phyloP scores from a whole-genome alignment of 2,113 vertebrate genomes.

The Sigmodon hispidus region DNA sequence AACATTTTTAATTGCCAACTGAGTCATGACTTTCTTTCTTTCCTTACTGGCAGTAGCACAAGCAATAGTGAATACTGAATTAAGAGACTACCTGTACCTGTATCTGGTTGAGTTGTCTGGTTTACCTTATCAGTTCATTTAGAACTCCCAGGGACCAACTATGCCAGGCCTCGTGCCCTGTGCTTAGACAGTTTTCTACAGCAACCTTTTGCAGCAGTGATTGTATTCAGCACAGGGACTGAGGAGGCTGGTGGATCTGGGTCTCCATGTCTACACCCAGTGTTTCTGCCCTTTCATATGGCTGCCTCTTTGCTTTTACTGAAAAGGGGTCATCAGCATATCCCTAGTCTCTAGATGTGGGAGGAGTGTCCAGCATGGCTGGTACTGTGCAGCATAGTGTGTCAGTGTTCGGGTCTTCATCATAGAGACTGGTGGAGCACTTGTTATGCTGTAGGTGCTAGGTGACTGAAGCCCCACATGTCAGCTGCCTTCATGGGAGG shows the following conservation, averaged over 20 bases:
- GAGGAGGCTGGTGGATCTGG: not conserved
- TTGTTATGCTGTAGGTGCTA: accelerated
- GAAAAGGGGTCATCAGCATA: accelerated
- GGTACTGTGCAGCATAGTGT: accelerated
- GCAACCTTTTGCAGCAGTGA: not conserved
- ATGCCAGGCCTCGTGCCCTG: not conserved
- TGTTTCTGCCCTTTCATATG: no score
- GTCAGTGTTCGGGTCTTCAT: no score
- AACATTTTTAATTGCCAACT: not conserved
- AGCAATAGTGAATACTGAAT: accelerated
- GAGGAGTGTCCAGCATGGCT: no score
- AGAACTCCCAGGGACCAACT: not conserved
- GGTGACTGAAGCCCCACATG: not conserved
- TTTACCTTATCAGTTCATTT: not conserved
- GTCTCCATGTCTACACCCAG: no score
- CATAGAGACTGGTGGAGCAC: accelerated
- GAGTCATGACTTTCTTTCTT: accelerated
- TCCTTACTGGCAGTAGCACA: accelerated
- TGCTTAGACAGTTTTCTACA: not conserved
- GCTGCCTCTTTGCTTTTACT: accelerated
- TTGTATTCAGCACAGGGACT: accelerated
- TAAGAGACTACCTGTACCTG: not conserved
- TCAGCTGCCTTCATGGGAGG: not conserved
- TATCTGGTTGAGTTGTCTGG: accelerated
- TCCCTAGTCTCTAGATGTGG: not conserved